A percentile compares a stretch with the other conserved stretches of the same genome.
phyloP scores from a whole-genome alignment of 2,888 invertebrate species.

The Nycteola revayana region DNA sequence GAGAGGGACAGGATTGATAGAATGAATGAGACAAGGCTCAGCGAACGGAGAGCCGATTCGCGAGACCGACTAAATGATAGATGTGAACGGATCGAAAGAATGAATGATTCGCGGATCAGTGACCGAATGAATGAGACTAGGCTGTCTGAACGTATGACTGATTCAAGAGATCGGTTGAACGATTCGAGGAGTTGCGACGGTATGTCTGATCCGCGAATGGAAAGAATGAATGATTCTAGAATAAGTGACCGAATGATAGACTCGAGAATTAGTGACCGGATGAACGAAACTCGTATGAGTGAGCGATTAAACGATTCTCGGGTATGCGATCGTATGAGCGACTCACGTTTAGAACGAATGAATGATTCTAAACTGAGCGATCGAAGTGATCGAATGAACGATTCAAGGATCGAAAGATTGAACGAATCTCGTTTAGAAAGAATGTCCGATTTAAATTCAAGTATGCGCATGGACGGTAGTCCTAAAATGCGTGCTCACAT shows the following conservation, averaged over 20 bases:
- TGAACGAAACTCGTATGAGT: constrained; percentile 51
- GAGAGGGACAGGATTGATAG: constrained; percentile 24
- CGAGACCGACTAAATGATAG: constrained; percentile 26
- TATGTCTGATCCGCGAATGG: constrained; percentile 25
- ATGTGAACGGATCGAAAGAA: constrained; percentile 13
- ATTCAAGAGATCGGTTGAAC: constrained; percentile 35
- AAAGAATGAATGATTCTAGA: constrained; percentile 22
- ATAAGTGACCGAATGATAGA: constrained; percentile 39
- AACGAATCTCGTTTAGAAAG: constrained; percentile 46
- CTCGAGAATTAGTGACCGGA: constrained; percentile 49
- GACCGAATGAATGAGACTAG: constrained; percentile 10
- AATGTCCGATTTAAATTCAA: constrained; percentile 62
- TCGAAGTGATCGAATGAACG: constrained; percentile 34
- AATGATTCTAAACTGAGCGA: constrained; percentile 48
- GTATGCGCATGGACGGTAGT: constrained; percentile 63
- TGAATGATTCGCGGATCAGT: constrained; percentile 23
- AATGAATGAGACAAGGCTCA: constrained; percentile 20
- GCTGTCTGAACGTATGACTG: constrained; percentile 20
- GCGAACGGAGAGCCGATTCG: constrained; percentile 38
- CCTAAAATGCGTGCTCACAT: constrained; percentile 62
- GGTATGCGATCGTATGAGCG: constrained; percentile 39
- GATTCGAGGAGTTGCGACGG: constrained; percentile 28
- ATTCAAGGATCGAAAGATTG: constrained; percentile 31
- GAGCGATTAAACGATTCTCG: constrained; percentile 46
- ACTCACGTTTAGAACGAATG: constrained; percentile 39